Evolutionary conservation across 2,888 invertebrate species (phyloP), one percentile per base, ranked within the genome.

Genomic region (Plagodis dolabraria): DNA sequence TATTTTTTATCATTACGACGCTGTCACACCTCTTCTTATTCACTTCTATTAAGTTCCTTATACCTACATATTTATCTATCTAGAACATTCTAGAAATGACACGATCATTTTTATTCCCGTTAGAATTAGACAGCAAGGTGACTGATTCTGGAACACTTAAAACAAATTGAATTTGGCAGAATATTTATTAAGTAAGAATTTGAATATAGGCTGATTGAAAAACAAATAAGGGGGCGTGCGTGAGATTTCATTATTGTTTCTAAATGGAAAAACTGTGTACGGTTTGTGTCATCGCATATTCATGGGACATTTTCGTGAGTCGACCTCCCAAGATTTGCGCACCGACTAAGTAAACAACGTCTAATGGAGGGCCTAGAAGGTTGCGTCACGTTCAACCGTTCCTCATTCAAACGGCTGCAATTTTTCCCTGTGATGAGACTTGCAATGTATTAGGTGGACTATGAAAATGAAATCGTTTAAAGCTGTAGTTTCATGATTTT

Each of bases 271-370:
- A 91, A 91, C 86, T 89, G 87, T 92, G 91, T 91, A 89, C 87
- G 87, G 89, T 86, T 86, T 91, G 90, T 91, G 92, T 85, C 90
- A 92, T 92, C 90, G 91, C 91, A 92, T 92, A 92, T 92, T 92
- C 92, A 92, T 92, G 85, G 91, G 84, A 85, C 86, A 89, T 90
- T 92, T 90, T 90, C 87, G 90, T 89, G 86, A 89, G 87, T 83
- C 89, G 88, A 87, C 91, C 91, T 87, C 87, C 85, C 86, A 89
- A 92, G 90, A 89, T 90, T 86, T 89, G 88, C 87, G 85, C 87
- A 86, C 85, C 80, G 85, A 84, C 86, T 85, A 80, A 82, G 89
- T 88, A 92, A 90, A 92, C 91, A 91, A 86, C 82, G 80, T 77
- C 86, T 92, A 92, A 92, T 92, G 92, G 92, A 89, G 80, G 91